Evolutionary conservation across 2,888 invertebrate genomes (phyloP), one percentile per base, ranked within the genome.

Genomic region (Exocentrus adspersus): DNA sequence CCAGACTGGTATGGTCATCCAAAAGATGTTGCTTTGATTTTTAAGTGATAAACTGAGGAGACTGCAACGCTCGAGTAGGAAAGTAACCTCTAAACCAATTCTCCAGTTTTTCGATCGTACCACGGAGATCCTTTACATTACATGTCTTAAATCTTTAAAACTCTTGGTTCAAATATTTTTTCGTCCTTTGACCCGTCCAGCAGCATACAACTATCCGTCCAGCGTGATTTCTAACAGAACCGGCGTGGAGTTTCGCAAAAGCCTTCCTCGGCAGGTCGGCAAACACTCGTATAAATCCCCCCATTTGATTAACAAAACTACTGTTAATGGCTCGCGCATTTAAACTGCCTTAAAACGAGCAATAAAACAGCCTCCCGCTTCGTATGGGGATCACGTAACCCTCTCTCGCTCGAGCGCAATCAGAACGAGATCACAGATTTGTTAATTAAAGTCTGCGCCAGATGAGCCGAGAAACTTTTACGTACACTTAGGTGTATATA

Each of bases 371-470:
- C 48, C n/a, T 42, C 20, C 56, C n/a, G 45, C 45, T 63, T 69
- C 54, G 59, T 62, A 62, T 63, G 67, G 64, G 62, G 46, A 58
- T 67, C 64, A 63, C 68, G 67, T 65, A 66, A 53, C 54, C 51
- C 43, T n/a, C n/a, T n/a, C n/a, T n/a, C 50, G 51, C 53, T 48
- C 57, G 52, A 52, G 60, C 58, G 61, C 60, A 67, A 61, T 67
- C 69, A 65, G 54, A 67, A 65, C 59, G 59, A 63, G 65, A 69
- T 69, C 69, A 65, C 48, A 62, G 64, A 66, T 69, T 67, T 67
- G 68, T 69, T 73, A 74, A 74, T 74, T 74, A 74, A 74, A 65
- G 65, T 64, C 52, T 51, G 53, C 65, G 53, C 60, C 48, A 51
- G 60, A 61, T 58, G 63, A 57, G 48, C 54, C 54, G 62, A 57